Conservation (phyloP, 2,797 vertebrate species). For the Pseudomugil gertrudae region DNA sequence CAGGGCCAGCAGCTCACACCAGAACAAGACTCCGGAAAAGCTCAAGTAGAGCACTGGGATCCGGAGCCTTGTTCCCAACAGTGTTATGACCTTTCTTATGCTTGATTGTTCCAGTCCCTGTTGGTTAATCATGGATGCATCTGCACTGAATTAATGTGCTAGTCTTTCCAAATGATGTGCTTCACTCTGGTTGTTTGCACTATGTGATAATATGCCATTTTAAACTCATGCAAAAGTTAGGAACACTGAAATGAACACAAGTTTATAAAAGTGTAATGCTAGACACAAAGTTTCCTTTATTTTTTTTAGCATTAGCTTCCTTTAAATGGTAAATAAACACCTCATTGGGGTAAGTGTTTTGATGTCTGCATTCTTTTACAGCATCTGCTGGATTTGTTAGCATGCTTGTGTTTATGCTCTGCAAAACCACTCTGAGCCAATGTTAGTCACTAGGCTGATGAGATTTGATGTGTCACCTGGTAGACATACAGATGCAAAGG, state of each 20-base stretch:
- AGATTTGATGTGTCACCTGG: constrained; percentile 69
- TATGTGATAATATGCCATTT: constrained; percentile 29
- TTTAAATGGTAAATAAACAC: constrained; percentile 24
- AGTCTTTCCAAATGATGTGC: constrained; percentile 39
- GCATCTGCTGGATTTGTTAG: constrained; percentile 19
- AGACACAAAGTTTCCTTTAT: background rate
- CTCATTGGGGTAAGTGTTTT: constrained; percentile 5
- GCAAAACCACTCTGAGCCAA: constrained; percentile 25
- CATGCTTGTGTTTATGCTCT: background rate
- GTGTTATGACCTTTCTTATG: constrained; percentile 70
- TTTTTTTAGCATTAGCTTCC: background rate
- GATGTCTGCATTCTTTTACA: constrained; percentile 15
- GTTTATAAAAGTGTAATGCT: background rate
- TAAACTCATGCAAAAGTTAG: constrained; percentile 14
- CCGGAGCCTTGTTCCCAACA: constrained; percentile 43
- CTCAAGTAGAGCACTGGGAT: constrained; percentile 39
- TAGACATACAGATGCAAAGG: constrained; percentile 27
- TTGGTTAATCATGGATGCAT: constrained; percentile 69
- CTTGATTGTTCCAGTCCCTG: constrained; percentile 57
- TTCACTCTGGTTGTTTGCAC: constrained; percentile 42
- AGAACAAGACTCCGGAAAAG: constrained; percentile 49
- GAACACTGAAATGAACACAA: constrained; percentile 1
- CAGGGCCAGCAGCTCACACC: constrained; percentile 52
- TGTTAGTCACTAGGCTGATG: constrained; percentile 56
- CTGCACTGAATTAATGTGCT: constrained; percentile 57